These are phyloP conservation scores for Lepidurus packardi DNA, from an alignment of 1,140 invertebrate genomes.

Conservation along the genomic window DNA sequence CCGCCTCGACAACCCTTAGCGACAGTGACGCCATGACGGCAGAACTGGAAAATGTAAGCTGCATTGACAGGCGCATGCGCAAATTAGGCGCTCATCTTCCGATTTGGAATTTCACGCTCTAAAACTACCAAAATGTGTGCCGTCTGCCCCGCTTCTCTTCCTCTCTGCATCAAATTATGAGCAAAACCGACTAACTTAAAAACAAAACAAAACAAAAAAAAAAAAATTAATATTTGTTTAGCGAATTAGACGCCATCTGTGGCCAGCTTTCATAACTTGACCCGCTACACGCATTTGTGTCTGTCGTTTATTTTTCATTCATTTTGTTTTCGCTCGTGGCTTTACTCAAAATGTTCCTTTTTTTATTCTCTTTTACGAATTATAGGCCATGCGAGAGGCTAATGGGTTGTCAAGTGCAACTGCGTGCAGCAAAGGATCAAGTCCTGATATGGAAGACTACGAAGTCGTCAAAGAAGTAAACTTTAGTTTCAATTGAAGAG, in stretches of 20 bases:
- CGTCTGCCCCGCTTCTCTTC: slow-evolving; percentile 8
- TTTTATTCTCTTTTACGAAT: slow-evolving; percentile 2
- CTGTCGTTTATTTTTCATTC: background rate
- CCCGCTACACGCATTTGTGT: slow-evolving; percentile 2
- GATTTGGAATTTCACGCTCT: background rate
- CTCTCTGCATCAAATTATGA: background rate
- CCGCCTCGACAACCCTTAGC: background rate
- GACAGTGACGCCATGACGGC: background rate
- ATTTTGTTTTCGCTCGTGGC: background rate
- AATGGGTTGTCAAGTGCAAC: slow-evolving; percentile 23
- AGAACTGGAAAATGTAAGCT: slow-evolving; percentile 6
- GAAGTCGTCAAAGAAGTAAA: slow-evolving; percentile 32
- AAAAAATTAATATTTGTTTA: background rate
- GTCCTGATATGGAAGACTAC: slow-evolving; percentile 36
- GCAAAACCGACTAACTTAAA: background rate
- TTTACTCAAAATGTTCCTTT: background rate
- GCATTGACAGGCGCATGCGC: background rate
- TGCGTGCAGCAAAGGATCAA: slow-evolving; percentile 34
- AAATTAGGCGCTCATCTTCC: background rate
- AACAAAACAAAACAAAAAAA: background rate
- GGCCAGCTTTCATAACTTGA: slow-evolving; percentile 14
- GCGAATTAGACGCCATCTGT: background rate
- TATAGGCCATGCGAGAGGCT: slow-evolving; percentile 27
- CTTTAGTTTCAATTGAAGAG: background rate
- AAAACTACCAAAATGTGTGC: background rate